Evolutionary conservation across 64 coral and sea anemone genomes (phyloP).

Genomic region (Actinia tenebrosa): DNA sequence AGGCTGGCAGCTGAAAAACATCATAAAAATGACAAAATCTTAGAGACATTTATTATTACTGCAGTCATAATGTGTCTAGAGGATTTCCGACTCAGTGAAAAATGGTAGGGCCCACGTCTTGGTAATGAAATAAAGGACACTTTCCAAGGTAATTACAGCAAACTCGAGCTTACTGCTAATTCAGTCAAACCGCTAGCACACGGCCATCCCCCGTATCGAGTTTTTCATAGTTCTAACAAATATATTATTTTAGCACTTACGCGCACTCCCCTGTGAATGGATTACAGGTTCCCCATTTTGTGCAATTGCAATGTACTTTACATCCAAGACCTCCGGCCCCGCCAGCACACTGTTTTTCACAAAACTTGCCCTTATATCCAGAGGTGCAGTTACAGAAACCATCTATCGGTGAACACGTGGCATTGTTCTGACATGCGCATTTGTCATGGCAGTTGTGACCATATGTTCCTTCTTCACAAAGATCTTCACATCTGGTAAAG

Average conservation of each 20-base stretch:
- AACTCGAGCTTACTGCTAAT: too few species aligned
- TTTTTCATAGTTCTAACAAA: too few species aligned
- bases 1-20: constrained; percentile 45
- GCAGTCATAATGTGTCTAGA: too few species aligned
- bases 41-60: too few species aligned
- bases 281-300: constrained; percentile 59
- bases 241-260: constrained; percentile 43
- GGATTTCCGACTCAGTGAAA: too few species aligned
- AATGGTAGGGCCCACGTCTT: too few species aligned
- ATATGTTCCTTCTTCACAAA: constrained; percentile 46
- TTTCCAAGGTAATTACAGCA: too few species aligned
- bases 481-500: constrained; percentile 44
- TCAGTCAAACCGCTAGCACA: too few species aligned
- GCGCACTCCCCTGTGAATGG: constrained; percentile 73
- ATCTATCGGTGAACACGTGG: constrained; percentile 57
- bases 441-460: constrained; percentile 40
- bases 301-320: constrained; percentile 7
- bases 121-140: too few species aligned
- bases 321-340: constrained; percentile 52
- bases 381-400: constrained; percentile 76
- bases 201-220: too few species aligned
- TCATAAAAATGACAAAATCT: too few species aligned
- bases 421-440: constrained; percentile 71
- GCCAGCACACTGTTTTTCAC: constrained; percentile 42
- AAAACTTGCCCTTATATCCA: constrained; percentile 55